Percentiles rank a stretch among this genome's conserved stretches.
These are phyloP conservation scores for Eupithecia inturbata DNA, from an alignment of 2,888 invertebrate species.

Conservation along the genomic window DNA sequence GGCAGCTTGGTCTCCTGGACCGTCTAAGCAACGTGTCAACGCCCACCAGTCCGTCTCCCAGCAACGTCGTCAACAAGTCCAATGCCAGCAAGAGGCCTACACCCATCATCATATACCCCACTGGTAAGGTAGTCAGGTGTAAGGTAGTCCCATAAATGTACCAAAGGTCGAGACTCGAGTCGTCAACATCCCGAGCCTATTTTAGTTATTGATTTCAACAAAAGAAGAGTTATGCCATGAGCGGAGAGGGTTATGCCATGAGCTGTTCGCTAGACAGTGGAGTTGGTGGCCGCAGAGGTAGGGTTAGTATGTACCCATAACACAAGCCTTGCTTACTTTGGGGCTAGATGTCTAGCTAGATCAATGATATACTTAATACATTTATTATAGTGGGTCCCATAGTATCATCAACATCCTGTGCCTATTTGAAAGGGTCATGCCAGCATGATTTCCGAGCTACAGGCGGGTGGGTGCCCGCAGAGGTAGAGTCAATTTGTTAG, in stretches of 20 bases:
- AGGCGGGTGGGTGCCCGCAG: neutral
- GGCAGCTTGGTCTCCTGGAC: conserved; percentile 61
- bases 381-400: too few species aligned
- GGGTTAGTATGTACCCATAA: too few species aligned
- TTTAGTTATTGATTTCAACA: too few species aligned
- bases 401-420: neutral
- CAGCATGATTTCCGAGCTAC: neutral
- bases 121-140: conserved; percentile 51
- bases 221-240: too few species aligned
- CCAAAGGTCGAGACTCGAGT: too few species aligned
- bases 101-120: conserved; percentile 84
- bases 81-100: conserved; percentile 87
- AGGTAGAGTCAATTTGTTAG: neutral
- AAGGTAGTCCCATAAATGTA: neutral
- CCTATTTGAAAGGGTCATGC: neutral
- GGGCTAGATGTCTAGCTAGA: too few species aligned
- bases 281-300: too few species aligned
- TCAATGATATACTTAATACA: too few species aligned
- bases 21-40: conserved; percentile 61
- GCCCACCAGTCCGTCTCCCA: conserved; percentile 54
- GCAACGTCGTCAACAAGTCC: conserved; percentile 64
- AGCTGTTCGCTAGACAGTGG: too few species aligned
- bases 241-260: too few species aligned
- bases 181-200: neutral
- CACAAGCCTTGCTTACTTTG: too few species aligned